Conservation (phyloP, 2,888 invertebrate genomes). For the Pasiphila rectangulata region DNA sequence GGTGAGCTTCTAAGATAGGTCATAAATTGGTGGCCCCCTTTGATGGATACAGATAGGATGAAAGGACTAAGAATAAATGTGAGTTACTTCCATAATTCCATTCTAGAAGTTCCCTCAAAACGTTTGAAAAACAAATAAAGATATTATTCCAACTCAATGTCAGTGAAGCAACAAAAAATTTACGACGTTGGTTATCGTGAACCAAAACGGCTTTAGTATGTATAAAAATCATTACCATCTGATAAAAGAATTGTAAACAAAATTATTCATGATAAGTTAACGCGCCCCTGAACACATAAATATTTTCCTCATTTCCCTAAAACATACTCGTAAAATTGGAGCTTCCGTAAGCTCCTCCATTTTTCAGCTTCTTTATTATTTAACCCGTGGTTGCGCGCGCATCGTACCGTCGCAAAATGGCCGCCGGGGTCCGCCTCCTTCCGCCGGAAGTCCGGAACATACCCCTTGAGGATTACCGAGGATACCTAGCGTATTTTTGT, state of each 20-base stretch:
- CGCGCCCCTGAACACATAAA: constrained; percentile 7
- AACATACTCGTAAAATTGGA: constrained; percentile 19
- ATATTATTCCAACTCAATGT: no score
- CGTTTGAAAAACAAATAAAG: no score
- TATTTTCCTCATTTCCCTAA: constrained; percentile 1
- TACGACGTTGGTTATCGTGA: no score
- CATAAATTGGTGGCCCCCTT: not conserved
- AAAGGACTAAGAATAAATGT: no score
- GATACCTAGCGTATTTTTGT: constrained; percentile 37
- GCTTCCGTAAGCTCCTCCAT: constrained; percentile 35
- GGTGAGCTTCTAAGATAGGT: not conserved
- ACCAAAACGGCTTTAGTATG: not conserved
- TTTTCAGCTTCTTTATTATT: constrained; percentile 44
- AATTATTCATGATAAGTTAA: constrained; percentile 9
- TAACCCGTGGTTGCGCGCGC: constrained; percentile 46
- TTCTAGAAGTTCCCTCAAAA: no score
- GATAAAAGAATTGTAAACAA: constrained; percentile 4
- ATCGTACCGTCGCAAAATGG: constrained; percentile 60
- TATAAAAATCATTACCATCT: not conserved
- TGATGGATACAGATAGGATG: no score
- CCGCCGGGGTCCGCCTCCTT: constrained; percentile 65
- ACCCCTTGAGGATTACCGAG: constrained; percentile 40
- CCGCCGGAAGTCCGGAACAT: constrained; percentile 67
- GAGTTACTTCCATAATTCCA: no score
- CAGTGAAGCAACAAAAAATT: no score